phyloP scores from a whole-genome alignment of 2,113 vertebrate genomes.

The Cyanistes caeruleus region DNA sequence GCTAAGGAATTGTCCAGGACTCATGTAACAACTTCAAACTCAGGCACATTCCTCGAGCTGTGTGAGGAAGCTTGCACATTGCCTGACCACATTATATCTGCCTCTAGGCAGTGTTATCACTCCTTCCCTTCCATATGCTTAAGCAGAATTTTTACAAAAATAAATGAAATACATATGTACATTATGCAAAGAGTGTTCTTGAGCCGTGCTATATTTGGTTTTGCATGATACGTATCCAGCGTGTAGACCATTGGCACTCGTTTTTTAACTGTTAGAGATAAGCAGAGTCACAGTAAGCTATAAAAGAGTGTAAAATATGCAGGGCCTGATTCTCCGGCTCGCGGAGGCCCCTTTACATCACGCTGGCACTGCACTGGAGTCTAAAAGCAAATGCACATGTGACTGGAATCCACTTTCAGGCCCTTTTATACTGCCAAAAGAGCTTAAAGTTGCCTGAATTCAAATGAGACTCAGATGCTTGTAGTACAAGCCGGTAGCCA shows the following conservation, averaged over 20 bases:
- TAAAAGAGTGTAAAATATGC: slow-evolving; percentile 68
- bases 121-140: slow-evolving; percentile 75
- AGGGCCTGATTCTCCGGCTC: slow-evolving; percentile 63
- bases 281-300: slow-evolving; percentile 62
- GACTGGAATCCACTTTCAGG: slow-evolving; percentile 70
- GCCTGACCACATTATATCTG: slow-evolving; percentile 74
- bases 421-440: slow-evolving; percentile 66
- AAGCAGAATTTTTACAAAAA: slow-evolving; percentile 74
- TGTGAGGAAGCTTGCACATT: slow-evolving; percentile 71
- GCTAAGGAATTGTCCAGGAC: slow-evolving; percentile 57
- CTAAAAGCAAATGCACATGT: slow-evolving; percentile 64
- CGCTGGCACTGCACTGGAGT: slow-evolving; percentile 39
- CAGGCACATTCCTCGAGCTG: slow-evolving; percentile 67
- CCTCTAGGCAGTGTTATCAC: slow-evolving; percentile 71
- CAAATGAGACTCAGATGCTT: slow-evolving; percentile 60
- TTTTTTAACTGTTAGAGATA: slow-evolving; percentile 67
- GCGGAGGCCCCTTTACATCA: slow-evolving; percentile 64
- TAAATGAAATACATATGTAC: slow-evolving; percentile 76
- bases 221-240: slow-evolving; percentile 71
- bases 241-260: slow-evolving; percentile 68
- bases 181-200: slow-evolving; percentile 77
- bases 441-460: slow-evolving; percentile 69
- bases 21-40: slow-evolving; percentile 63
- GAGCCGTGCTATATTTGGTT: slow-evolving; percentile 73
- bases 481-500: neutral